A percentile compares a stretch with the other conserved stretches of the same genome.
Conservation (phyloP, 2,888 invertebrate species). For the Tipula confusa region DNA sequence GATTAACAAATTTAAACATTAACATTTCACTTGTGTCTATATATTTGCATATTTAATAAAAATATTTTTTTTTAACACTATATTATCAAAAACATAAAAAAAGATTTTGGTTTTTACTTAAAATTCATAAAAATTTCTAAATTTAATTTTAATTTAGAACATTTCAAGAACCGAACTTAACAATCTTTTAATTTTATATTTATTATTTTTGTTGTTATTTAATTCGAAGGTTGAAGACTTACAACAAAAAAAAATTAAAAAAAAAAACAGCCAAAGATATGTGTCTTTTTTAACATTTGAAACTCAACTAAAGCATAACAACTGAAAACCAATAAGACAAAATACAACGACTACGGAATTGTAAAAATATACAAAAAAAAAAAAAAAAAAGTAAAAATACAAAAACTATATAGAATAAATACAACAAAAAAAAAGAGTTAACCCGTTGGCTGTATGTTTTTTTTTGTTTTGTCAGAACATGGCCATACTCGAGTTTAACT, state of each 20-base stretch:
- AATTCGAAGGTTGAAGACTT: neutral
- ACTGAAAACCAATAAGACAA: neutral
- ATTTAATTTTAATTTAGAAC: neutral
- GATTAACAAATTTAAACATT: neutral
- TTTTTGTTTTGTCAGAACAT: no score
- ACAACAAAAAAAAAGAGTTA: neutral
- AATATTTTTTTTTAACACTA: neutral
- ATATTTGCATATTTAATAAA: neutral
- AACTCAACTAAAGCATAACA: slow-evolving; percentile 29
- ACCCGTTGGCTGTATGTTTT: neutral
- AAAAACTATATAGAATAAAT: neutral
- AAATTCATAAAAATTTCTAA: neutral
- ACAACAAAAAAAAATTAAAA: no score
- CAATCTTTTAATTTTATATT: neutral
- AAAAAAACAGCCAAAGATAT: slow-evolving; percentile 27
- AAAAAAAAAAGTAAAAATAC: neutral
- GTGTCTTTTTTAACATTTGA: slow-evolving; percentile 10
- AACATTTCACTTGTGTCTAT: slow-evolving; percentile 5
- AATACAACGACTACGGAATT: neutral
- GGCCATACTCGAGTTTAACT: no score
- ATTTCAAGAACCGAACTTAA: neutral
- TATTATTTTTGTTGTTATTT: neutral
- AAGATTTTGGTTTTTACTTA: no score
- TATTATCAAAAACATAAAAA: no score
- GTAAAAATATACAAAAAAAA: neutral